Percentiles rank a stretch among this genome's conserved stretches.
phyloP scores from a whole-genome alignment of 2,113 vertebrate species.

The Australoheros scitulus region DNA sequence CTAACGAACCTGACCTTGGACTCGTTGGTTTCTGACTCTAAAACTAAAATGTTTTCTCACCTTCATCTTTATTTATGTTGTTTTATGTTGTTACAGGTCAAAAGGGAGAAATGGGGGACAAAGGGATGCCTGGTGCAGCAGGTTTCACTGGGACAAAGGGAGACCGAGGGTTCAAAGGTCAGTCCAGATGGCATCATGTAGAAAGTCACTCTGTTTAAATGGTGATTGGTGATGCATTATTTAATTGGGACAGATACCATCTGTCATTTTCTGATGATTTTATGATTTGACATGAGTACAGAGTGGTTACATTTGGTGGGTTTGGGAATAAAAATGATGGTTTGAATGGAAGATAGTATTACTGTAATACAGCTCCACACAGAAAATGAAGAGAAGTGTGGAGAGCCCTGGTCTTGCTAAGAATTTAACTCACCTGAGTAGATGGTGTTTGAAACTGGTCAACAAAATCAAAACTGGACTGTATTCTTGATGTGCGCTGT shows the following conservation, averaged over 20 bases:
- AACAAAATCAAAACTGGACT: not conserved
- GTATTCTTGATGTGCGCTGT: accelerated
- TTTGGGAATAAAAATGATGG: not conserved
- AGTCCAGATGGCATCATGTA: not conserved
- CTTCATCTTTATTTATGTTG: not conserved
- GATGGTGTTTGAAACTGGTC: not conserved
- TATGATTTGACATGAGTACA: not conserved
- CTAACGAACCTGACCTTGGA: not conserved
- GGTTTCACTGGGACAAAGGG: constrained; percentile 74
- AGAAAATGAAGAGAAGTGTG: not conserved
- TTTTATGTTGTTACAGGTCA: constrained; percentile 59
- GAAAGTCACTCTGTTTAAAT: not conserved
- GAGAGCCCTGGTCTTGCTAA: not conserved
- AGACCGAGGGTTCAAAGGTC: constrained; percentile 74
- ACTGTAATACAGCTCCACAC: not conserved
- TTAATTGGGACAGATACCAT: not conserved
- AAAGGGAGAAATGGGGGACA: constrained; percentile 73
- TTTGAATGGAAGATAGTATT: not conserved
- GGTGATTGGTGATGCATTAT: accelerated
- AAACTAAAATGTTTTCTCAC: accelerated
- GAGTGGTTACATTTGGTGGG: not conserved
- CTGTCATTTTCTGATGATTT: not conserved
- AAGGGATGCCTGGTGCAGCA: constrained; percentile 37
- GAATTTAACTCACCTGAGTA: not conserved
- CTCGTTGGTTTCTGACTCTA: not conserved